phyloP scores from a whole-genome alignment of 1,140 invertebrate genomes.

The Planococcus citri region DNA sequence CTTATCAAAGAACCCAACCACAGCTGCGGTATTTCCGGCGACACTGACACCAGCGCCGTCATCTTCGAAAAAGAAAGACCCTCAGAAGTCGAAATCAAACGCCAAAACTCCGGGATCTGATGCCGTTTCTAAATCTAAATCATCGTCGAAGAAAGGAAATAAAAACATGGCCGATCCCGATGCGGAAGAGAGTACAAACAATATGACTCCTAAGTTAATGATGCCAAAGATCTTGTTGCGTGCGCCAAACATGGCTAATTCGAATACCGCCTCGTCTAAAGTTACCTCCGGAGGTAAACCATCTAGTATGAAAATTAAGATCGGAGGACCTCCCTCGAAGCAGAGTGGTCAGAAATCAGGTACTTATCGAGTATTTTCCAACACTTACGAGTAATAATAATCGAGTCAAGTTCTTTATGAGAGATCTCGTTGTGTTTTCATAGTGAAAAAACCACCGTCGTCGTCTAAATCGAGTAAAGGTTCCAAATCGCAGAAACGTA shows the following conservation, averaged over 20 bases:
- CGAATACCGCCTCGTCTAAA: background rate
- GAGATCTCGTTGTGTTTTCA: too few relatives aligned
- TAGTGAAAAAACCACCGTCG: background rate
- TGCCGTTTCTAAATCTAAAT: background rate
- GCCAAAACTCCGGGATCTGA: background rate
- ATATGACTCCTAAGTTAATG: background rate
- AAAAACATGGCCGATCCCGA: background rate
- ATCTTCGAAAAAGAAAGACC: background rate
- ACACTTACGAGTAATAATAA: too few relatives aligned
- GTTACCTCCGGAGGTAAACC: background rate
- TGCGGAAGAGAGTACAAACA: background rate
- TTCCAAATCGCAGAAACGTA: background rate
- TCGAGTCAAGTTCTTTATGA: too few relatives aligned
- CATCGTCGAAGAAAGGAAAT: background rate
- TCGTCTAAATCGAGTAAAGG: background rate
- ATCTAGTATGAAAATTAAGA: background rate
- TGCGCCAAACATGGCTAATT: background rate
- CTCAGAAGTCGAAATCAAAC: background rate
- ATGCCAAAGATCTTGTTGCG: background rate
- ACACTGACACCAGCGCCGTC: background rate
- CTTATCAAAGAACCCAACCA: too few relatives aligned
- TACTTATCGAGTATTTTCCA: background rate
- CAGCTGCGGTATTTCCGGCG: too few relatives aligned
- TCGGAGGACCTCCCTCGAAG: background rate
- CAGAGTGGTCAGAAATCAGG: background rate